Evolutionary conservation across 2,888 invertebrate genomes (phyloP), one percentile per base, ranked within the genome.

Genomic region (Brachynemurus nebulosus): DNA sequence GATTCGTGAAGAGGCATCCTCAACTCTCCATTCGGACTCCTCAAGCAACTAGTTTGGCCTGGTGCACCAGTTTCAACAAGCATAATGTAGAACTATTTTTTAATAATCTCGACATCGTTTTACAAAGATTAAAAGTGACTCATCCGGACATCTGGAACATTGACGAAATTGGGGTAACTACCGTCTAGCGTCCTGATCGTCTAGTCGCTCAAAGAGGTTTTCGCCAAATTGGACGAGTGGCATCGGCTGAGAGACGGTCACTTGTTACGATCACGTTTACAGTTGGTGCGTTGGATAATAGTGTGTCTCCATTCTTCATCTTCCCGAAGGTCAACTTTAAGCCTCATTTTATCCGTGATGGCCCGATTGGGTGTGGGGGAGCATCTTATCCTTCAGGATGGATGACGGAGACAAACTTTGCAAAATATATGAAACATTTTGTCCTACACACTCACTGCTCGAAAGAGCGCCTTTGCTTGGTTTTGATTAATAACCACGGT

Each of bases 271-370:
- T 25, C 11, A 11, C 27, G 11, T 8, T 25, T 9, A 11, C 54
- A 14, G 52, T 57, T 8, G 52, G 50, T 44, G 57, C 56, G 14
- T 18, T 49, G 19, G 58, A 57, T 8, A 54, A 54, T 45, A 38
- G 21, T 3, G 48, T 58, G 45, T 58, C 58, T 14, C 58, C 58
- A 11, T 48, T 54, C 21, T 55, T 59, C 20, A 44, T 59, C 23
- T 59, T 57, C 47, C 57, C 59, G 4, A 47, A 54, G n/a, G 46
- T 50, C n/a, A 40, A 48, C 17, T 55, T 45, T 41, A 34, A 48
- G 16, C 50, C 50, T 21, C 47, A 45, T 42, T 47, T 46, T 47
- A 44, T 46, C 7, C 47, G 20, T 7, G 42, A 19, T 14, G 45
- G 37, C n/a, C 51, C 48, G 16, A 19, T 37, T 20, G 54, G 54